Conservation (phyloP, 2,113 vertebrate species). For the Nicator chloris region DNA sequence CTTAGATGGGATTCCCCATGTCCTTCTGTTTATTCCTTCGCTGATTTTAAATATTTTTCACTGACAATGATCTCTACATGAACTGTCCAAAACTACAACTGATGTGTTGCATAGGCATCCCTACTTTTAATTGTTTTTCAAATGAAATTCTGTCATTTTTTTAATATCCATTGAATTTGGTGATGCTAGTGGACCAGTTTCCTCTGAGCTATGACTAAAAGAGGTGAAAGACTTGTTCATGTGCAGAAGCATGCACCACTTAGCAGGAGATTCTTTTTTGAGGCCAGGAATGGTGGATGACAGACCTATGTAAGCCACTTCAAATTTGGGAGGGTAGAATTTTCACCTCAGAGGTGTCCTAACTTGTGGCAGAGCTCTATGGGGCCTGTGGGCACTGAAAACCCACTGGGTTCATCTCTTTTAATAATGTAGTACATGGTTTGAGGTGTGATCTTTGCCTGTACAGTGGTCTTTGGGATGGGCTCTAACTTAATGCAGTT, state of each 20-base stretch:
- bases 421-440: neutral
- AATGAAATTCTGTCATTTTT: neutral
- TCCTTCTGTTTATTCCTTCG: neutral
- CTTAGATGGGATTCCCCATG: neutral
- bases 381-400: neutral
- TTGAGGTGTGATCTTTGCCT: neutral
- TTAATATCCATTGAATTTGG: neutral
- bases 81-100: neutral
- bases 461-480: neutral
- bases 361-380: neutral
- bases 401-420: neutral
- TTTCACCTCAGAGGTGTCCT: neutral
- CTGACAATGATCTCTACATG: neutral
- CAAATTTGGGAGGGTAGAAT: neutral
- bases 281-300: neutral
- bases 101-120: neutral
- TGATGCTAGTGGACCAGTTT: neutral
- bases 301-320: neutral
- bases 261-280: neutral
- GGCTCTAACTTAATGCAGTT: neutral
- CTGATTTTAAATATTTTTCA: neutral
- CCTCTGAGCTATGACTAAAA: neutral
- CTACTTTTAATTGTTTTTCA: neutral
- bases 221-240: neutral
- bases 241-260: neutral